Evolutionary conservation across 2,888 invertebrate genomes (phyloP), one percentile per base, ranked within the genome.

Genomic region (Schrankia costaestrigalis): DNA sequence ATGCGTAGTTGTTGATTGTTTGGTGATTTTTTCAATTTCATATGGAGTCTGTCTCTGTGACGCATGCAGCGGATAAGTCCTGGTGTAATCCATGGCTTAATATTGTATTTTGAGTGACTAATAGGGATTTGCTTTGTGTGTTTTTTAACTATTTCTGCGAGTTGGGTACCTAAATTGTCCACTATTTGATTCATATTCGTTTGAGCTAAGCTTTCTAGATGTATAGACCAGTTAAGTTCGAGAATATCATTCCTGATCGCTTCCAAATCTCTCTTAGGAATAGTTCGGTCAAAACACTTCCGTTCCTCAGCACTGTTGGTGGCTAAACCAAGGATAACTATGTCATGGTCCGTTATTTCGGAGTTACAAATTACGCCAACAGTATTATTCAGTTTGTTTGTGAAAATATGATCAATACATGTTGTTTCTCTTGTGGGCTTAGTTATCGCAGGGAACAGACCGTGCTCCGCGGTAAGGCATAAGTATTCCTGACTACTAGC

Each of bases 331-430:
- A n/a, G n/a, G n/a, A n/a, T n/a, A n/a, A n/a, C n/a, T n/a, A n/a
- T n/a, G n/a, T n/a, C n/a, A n/a, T n/a, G n/a, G n/a, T n/a, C n/a
- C n/a, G n/a, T 27, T 15, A 47, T 24, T 12, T 29, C 30, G 1
- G 33, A 21, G 7, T 19, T 12, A 14, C 46, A 46, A 0, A 51
- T 30, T 2, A 41, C 12, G 5, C 36, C 35, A n/a, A 25, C 11
- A 2, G 31, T 28, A 1, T 37, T 9, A 2, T 3, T 11, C 4
- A 19, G 9, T 4, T 25, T 11, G 11, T 22, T 35, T 3, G 40
- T 17, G n/a, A 19, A 31, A 9, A 35, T 38, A 17, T 46, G 46
- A n/a, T 50, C 50, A 3, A 46, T 24, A 32, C 46, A 46, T 2
- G 41, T n/a, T 2, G 31, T 10, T 1, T 17, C 13, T 2, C 50